phyloP scores from a whole-genome alignment of 2,888 invertebrate species.

The Lymantria monacha region DNA sequence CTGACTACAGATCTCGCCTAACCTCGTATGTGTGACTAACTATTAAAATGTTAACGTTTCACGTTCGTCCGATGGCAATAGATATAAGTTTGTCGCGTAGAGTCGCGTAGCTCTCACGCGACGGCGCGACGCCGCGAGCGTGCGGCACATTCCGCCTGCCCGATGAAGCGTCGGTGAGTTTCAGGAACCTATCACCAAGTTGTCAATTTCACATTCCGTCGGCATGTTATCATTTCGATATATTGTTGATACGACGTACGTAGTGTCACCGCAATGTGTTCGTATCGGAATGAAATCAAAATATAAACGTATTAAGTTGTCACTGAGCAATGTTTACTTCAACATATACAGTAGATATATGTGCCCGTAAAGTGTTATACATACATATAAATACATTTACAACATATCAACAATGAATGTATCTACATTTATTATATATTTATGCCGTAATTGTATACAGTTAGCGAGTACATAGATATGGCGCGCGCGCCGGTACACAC shows the following conservation, averaged over 20 bases:
- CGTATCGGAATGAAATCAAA: constrained; percentile 7
- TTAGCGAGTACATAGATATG: neutral
- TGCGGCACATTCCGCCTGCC: constrained; percentile 51
- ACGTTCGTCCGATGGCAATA: constrained; percentile 14
- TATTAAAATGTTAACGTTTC: constrained; percentile 22
- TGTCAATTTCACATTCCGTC: neutral
- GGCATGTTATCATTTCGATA: neutral
- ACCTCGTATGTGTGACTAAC: constrained; percentile 13
- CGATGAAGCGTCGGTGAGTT: constrained; percentile 57
- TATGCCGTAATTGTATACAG: constrained; percentile 6
- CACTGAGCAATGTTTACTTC: constrained; percentile 8
- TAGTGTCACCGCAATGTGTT: too few species aligned
- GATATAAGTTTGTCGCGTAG: constrained; percentile 26
- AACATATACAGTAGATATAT: constrained; percentile 7
- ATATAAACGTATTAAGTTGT: constrained; percentile 8
- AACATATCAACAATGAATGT: constrained; percentile 11
- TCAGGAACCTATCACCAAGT: constrained; percentile 13
- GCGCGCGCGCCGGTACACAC: too few species aligned
- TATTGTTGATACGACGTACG: too few species aligned
- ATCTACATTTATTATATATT: constrained; percentile 16
- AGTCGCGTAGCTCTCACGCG: constrained; percentile 5
- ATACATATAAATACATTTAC: constrained; percentile 15
- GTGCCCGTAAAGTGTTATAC: constrained; percentile 7
- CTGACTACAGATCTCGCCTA: constrained; percentile 15
- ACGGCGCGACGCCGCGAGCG: neutral